Evolutionary conservation across 2,113 vertebrate genomes (phyloP), one percentile per base, ranked within the genome.

Genomic region (Cyphomyrus discorhynchus): DNA sequence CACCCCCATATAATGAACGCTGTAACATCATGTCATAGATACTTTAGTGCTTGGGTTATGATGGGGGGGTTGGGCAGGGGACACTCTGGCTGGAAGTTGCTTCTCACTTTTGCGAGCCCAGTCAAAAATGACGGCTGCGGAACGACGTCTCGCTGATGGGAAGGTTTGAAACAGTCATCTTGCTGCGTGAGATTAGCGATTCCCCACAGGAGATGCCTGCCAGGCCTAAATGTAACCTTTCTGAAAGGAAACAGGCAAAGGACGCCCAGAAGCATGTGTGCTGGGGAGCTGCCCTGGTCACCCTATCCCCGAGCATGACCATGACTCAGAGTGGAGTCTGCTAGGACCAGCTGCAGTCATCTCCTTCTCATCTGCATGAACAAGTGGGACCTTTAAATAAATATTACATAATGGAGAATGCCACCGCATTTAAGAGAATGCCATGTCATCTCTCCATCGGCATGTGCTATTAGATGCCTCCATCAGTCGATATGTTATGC

Each of bases 281-380:
- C 24, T 24, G 53, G 52, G 15, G 82, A 89, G 50, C 56, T 19
- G 8, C 50, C 66, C 24, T 56, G 39, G 31, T 27, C 24, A 31
- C 27, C 45, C 84, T 39, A 19, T 90, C 27, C 24, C 27, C 8
- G 27, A 87, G 85, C 50, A 10, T 27, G 77, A 80, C 90, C 83
- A 80, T 90, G 90, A 89, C 46, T 90, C 90, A 87, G 87, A 45
- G 21, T 35, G 80, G 39, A 86, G 74, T 90, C 80, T 15, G n/a
- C 88, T 90, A 53, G 89, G 88, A 89, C 88, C 92, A 91, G 89
- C 91, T 82, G 46, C 89, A 85, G 84, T 87, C 87, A 39, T 92
- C 9, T 90, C 91, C 89, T 92, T 92, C 92, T 93, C 93, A 94
- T 94, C 93, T 93, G 92, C 94, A 94, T 94, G 93, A 93, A 93